These are phyloP conservation scores for Cheilosia pagana DNA, from an alignment of 2,888 invertebrate species.

Conservation along the genomic window DNA sequence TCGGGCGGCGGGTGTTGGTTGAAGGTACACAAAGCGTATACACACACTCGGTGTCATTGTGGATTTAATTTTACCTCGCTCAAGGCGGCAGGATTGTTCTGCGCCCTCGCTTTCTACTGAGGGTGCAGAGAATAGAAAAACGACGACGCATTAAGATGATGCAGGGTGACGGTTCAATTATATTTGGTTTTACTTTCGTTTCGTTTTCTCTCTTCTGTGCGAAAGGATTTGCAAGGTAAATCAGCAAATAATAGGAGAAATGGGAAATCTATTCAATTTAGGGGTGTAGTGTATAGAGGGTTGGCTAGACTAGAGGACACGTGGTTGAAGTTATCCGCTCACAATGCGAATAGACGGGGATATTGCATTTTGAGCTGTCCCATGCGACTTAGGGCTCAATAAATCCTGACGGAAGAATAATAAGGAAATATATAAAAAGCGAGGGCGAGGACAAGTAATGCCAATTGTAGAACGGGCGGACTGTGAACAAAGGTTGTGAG, in stretches of 20 bases:
- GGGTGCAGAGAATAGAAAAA: not conserved
- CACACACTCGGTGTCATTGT: slow-evolving; percentile 59
- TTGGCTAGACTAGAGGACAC: slow-evolving; percentile 26
- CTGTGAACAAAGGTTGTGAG: too few relatives aligned
- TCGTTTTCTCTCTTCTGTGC: not conserved
- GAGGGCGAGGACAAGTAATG: too few relatives aligned
- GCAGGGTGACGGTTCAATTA: slow-evolving; percentile 73
- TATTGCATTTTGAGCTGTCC: slow-evolving; percentile 24
- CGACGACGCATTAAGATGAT: slow-evolving; percentile 49
- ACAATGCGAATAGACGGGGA: slow-evolving; percentile 10
- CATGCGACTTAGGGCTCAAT: not conserved
- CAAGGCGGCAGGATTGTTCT: slow-evolving; percentile 55
- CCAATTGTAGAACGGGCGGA: too few relatives aligned
- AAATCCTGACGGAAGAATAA: too few relatives aligned
- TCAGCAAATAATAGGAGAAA: slow-evolving; percentile 48
- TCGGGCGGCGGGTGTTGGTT: too few relatives aligned
- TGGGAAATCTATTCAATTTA: slow-evolving; percentile 25
- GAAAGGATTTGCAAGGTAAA: slow-evolving; percentile 32
- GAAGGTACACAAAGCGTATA: slow-evolving; percentile 12
- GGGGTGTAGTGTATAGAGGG: not conserved
- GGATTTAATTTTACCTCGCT: slow-evolving; percentile 70
- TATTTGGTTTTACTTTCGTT: slow-evolving; percentile 37
- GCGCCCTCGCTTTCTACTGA: slow-evolving; percentile 33
- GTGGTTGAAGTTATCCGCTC: slow-evolving; percentile 33
- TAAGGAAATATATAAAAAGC: too few relatives aligned